Conservation (phyloP, 2,888 invertebrate genomes). For the Xanthia togata region DNA sequence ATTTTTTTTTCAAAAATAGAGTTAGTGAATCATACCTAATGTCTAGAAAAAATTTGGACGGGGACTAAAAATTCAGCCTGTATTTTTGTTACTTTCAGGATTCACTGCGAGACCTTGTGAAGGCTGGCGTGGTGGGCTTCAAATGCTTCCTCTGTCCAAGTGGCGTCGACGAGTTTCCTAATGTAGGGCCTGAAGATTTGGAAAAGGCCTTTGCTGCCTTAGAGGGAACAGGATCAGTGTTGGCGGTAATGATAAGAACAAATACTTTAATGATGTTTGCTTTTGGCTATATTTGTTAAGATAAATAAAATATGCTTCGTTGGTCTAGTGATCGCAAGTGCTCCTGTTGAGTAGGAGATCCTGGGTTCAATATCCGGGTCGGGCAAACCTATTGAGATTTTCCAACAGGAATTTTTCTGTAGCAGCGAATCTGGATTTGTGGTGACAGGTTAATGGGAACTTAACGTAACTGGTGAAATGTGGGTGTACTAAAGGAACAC, state of each 20-base stretch:
- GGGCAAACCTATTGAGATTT: not conserved
- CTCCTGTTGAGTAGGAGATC: not conserved
- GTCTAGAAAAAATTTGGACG: too few relatives aligned
- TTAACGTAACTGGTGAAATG: not conserved
- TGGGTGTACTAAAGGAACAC: not conserved
- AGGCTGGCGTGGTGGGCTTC: slow-evolving; percentile 93
- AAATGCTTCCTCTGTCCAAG: slow-evolving; percentile 93
- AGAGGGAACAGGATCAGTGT: slow-evolving; percentile 90
- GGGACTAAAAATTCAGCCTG: too few relatives aligned
- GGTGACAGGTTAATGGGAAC: not conserved
- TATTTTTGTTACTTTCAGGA: slow-evolving; percentile 78
- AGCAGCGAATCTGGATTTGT: not conserved
- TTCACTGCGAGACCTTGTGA: slow-evolving; percentile 90
- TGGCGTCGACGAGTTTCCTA: slow-evolving; percentile 93
- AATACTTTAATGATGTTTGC: not conserved
- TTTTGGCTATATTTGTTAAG: not conserved
- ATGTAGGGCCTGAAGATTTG: slow-evolving; percentile 90
- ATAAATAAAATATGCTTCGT: not conserved
- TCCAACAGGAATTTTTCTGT: not conserved
- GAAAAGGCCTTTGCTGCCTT: slow-evolving; percentile 90
- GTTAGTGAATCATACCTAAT: too few relatives aligned
- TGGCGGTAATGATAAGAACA: slow-evolving; percentile 89
- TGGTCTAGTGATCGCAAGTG: not conserved
- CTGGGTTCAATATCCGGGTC: not conserved
- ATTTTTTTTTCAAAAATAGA: too few relatives aligned